Percentiles rank a stretch among this genome's conserved stretches.
Evolutionary conservation across 1,140 invertebrate species (phyloP).

Genomic region (Leptonema lineaticorne): DNA sequence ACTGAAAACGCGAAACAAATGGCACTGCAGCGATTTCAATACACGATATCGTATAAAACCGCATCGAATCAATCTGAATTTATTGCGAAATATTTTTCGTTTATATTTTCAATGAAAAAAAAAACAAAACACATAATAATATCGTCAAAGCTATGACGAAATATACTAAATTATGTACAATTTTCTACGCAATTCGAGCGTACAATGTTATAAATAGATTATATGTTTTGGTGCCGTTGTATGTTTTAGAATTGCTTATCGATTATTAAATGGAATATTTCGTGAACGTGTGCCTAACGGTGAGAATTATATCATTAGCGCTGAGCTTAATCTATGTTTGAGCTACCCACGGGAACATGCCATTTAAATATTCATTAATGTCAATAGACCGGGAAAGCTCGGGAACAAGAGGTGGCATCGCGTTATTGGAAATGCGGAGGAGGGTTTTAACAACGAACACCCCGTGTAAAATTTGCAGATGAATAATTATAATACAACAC

Average conservation of each 20-base stretch:
- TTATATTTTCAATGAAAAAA: not conserved
- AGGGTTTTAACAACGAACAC: not conserved
- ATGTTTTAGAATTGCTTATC: slow-evolving; percentile 10
- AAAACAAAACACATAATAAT: not conserved
- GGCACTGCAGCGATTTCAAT: too few relatives aligned
- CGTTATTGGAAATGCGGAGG: not conserved
- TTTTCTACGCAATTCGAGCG: too few relatives aligned
- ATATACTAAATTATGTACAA: too few relatives aligned
- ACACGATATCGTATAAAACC: too few relatives aligned
- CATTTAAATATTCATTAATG: slow-evolving; percentile 39
- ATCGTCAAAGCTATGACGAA: too few relatives aligned
- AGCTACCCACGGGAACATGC: slow-evolving; percentile 28
- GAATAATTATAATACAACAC: not conserved
- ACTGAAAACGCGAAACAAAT: too few relatives aligned
- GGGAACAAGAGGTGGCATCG: not conserved
- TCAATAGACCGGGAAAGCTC: slow-evolving; percentile 19
- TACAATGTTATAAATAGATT: not conserved
- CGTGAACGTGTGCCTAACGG: slow-evolving; percentile 14
- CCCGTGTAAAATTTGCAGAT: not conserved
- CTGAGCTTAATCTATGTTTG: slow-evolving; percentile 35
- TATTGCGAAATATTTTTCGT: not conserved
- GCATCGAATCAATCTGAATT: too few relatives aligned
- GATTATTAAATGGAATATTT: slow-evolving; percentile 29
- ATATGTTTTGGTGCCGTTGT: not conserved
- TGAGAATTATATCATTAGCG: slow-evolving; percentile 31